Conservation (phyloP, 2,113 vertebrate genomes). For the Aspidoscelis tigris region DNA sequence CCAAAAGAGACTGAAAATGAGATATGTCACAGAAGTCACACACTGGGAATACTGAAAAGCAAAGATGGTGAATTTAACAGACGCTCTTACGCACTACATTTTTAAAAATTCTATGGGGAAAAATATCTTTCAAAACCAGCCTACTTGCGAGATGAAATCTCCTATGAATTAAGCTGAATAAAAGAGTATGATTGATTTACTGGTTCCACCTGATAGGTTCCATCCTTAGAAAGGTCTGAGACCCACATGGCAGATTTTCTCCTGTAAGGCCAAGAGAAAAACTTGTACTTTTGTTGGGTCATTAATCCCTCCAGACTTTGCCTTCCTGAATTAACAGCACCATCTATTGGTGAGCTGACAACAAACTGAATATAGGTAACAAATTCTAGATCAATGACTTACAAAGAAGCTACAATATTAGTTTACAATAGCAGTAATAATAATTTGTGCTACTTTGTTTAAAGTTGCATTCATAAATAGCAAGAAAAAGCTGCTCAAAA, state of each 20-base stretch:
- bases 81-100: rapidly evolving
- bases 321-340: constrained; percentile 24
- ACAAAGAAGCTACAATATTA: neutral
- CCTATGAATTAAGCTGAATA: constrained; percentile 23
- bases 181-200: neutral
- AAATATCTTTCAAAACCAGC: constrained; percentile 11
- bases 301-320: neutral
- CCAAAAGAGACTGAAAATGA: neutral
- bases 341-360: constrained; percentile 10
- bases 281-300: neutral
- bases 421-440: neutral
- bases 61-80: neutral
- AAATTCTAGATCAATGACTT: neutral
- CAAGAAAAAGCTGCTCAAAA: no score
- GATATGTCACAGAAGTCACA: constrained; percentile 16
- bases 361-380: neutral
- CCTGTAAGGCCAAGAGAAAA: neutral
- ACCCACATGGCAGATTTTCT: neutral
- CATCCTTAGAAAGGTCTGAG: constrained; percentile 17
- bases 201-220: constrained; percentile 21
- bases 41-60: constrained; percentile 13
- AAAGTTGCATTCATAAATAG: no score
- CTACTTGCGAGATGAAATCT: neutral
- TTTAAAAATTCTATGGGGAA: neutral
- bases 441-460: neutral